These are phyloP conservation scores for Phoenoteleia sp. DNA, from an alignment of 2,888 invertebrate species.

Conservation along the genomic window DNA sequence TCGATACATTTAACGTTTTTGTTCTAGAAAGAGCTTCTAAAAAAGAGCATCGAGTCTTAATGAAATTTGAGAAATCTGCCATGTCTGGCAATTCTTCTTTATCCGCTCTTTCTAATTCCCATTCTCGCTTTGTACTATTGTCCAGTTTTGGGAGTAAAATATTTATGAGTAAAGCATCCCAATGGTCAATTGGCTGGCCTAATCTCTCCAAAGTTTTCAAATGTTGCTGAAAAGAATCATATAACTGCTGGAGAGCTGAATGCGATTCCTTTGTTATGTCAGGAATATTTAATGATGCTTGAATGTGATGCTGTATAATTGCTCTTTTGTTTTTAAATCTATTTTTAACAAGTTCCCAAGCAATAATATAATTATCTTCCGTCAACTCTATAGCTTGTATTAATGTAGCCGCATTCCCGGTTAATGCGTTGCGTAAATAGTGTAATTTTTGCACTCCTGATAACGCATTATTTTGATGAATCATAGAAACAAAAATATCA, in stretches of 20 bases:
- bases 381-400: conserved; percentile 25
- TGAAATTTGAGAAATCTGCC: neutral
- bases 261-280: conserved; percentile 27
- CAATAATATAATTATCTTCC: conserved; percentile 40
- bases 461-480: neutral
- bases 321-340: conserved; percentile 41
- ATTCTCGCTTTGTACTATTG: neutral
- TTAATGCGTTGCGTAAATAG: conserved; percentile 38
- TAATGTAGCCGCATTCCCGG: conserved; percentile 27
- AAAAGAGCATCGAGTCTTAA: conserved; percentile 1
- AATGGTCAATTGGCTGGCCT: conserved; percentile 6
- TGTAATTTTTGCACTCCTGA: conserved; percentile 11
- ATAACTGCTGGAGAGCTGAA: conserved; percentile 13
- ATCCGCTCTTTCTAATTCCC: conserved; percentile 12
- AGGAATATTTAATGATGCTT: conserved; percentile 40
- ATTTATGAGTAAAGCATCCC: conserved; percentile 4
- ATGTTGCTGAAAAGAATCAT: conserved; percentile 7
- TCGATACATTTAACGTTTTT: neutral
- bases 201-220: conserved; percentile 5
- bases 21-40: neutral
- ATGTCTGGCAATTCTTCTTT: neutral
- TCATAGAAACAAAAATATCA: neutral
- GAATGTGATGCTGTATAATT: conserved; percentile 33
- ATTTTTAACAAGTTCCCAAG: conserved; percentile 31
- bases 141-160: neutral